Base-by-base conservation (phyloP, 2,113 vertebrate species). In the Nesogale talazaci region DNA sequence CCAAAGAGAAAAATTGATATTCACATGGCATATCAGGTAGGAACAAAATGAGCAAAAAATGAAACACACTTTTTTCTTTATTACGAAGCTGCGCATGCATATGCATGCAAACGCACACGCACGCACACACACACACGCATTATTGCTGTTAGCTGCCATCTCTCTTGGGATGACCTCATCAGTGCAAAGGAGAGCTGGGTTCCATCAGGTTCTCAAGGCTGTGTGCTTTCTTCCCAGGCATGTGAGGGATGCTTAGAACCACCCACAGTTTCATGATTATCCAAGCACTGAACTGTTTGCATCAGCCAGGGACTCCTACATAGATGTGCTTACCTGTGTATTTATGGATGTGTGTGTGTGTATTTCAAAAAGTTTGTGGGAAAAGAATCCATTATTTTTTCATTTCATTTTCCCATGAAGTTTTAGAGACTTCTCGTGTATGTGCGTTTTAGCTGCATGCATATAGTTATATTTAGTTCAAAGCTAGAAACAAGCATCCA, bases 301-400 rank as follows among this genome's bases (percentile, higher is more conserved):
- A n/a, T 14, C 65, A 67, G 27, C 63, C 65, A 67, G 14, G 65
- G 25, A 29, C 63, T 29, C 63, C 63, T 65, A 19, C 59, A 63
- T 36, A 4, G 65, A 16, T 6, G 2, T 22, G 2, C 17, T 3
- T 7, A 31, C 2, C 0, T 27, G 6, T 38, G 19, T 19, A 52
- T 81, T 2, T 46, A 25, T 46, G 20, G 22, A 10, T 16, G 10
- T n/a, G 5, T 46, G 10, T 57, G 56, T 14, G 23, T 82, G 25
- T 74, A 19, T 46, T 52, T 52, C 10, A 2, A 52, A 52, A 52
- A 52, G 46, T 52, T 52, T 52, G 46, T 52, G 59, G 59, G 15
- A 22, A 7, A 61, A 61, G n/a, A 20, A 2, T 61, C 59, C 59
- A 61, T 20, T 61, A 23, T 61, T 19, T 61, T 61, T 61, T 61